Evolutionary conservation across 2,888 invertebrate genomes (phyloP).

Genomic region (Oithona nana): DNA sequence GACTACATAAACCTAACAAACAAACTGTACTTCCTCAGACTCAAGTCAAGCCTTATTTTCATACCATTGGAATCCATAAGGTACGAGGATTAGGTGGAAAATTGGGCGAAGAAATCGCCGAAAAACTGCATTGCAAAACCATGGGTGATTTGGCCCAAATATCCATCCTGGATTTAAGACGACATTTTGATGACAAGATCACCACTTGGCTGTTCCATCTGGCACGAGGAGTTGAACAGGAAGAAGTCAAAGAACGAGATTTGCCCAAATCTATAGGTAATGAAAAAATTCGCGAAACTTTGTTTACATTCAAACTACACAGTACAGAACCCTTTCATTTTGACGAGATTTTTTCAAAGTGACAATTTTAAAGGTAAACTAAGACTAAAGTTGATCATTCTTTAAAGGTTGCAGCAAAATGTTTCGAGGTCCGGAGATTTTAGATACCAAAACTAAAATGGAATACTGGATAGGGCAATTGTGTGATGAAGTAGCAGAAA

Average conservation of each 20-base stretch:
- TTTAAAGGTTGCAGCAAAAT: conserved; percentile 90
- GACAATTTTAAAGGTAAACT: too few species aligned
- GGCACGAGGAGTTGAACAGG: conserved; percentile 64
- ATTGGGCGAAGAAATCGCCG: conserved; percentile 59
- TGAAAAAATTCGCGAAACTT: too few species aligned
- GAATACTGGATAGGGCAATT: conserved; percentile 62
- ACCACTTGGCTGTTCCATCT: conserved; percentile 69
- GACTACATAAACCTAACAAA: conserved; percentile 38
- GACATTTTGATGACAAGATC: conserved; percentile 61
- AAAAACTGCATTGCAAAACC: conserved; percentile 47
- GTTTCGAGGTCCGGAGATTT: conserved; percentile 54
- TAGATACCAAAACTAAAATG: conserved; percentile 41
- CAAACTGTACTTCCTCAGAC: conserved; percentile 65
- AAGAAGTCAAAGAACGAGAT: conserved; percentile 62
- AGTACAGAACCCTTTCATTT: too few species aligned
- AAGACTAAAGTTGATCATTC: too few species aligned
- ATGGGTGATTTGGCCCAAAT: conserved; percentile 60
- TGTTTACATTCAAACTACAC: too few species aligned
- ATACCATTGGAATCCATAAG: conserved; percentile 41
- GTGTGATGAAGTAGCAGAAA: conserved; percentile 60
- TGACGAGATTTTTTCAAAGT: too few species aligned
- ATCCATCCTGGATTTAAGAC: conserved; percentile 47
- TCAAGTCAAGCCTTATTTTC: conserved; percentile 43
- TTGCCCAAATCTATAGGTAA: conserved; percentile 82
- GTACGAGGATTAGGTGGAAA: conserved; percentile 80